phyloP scores from a whole-genome alignment of 2,113 vertebrate species.

The Cochlearius cochlearius region DNA sequence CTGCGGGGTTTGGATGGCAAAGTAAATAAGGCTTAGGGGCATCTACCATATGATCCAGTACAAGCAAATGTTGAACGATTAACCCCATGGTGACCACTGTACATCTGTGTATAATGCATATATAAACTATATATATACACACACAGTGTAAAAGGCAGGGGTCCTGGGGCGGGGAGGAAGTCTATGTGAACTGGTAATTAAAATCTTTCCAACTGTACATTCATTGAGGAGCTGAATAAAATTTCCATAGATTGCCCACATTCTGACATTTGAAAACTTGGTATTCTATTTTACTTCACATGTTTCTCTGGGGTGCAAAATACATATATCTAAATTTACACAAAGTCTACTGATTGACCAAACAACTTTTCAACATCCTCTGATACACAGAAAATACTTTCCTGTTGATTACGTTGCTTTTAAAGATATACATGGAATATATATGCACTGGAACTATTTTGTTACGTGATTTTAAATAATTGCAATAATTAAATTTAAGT shows the following conservation, averaged over 20 bases:
- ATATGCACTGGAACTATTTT: not conserved
- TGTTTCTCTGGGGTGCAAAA: not conserved
- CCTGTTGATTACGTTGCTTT: not conserved
- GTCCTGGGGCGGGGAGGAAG: rapidly evolving
- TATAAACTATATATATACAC: not conserved
- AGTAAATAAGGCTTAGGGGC: not conserved
- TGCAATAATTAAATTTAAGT: not conserved
- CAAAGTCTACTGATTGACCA: not conserved
- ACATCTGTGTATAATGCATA: not conserved
- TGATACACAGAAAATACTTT: not conserved
- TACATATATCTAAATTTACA: not conserved
- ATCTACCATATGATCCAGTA: not conserved
- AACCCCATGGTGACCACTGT: not conserved
- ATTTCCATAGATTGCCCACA: not conserved
- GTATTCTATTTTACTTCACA: not conserved
- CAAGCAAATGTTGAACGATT: not conserved
- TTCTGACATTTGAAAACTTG: not conserved
- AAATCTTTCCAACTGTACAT: not conserved
- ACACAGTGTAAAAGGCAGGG: not conserved
- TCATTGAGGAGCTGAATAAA: not conserved
- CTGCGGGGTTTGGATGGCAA: not conserved
- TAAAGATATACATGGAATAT: not conserved
- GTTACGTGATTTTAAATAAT: not conserved
- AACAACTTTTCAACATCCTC: not conserved
- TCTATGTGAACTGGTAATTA: not conserved